Base-by-base conservation (phyloP, 2,888 invertebrate species). In the Heliconius charithonia region DNA sequence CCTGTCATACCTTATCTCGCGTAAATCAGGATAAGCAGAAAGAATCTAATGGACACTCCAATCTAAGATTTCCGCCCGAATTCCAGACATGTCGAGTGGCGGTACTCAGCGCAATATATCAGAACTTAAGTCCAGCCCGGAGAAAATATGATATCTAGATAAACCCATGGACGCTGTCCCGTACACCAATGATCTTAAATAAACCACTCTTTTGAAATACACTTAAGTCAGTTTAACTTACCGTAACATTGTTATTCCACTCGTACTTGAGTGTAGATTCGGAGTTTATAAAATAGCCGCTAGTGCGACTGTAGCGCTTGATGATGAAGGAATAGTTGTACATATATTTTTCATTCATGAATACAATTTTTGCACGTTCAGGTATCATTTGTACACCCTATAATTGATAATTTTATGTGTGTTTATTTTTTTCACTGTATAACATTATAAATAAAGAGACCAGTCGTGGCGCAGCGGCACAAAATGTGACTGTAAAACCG, bases 181-280 rank as follows among this genome's bases (percentile, higher is more conserved):
- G 2, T 51, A 51, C 19, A 51, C 19, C 51, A 51, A 37, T 51
- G 22, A 51, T 16, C 0, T 19, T 51, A 56, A 56, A 56, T 22
- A 56, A 56, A 1, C 7, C 22, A 22, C 9, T 56, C 22, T 56
- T 3, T 56, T 56, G 22, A 56, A 56, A 56, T 22, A 22, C 9
- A 22, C 3, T 56, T 56, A 56, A 19, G 19, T 59, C 10, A 25
- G 12, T 3, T 76, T 41, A 72, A 82, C 85, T 78, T 74, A 87
- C 88, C 85, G 88, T 83, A 9, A 88, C 79, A 74, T 89, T 88
- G 78, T 89, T 87, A 19, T 70, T 79, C 84, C 86, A 82, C 4
- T 78, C 45, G 0, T 83, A 75, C 19, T 83, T 78, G 2, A 67
- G 73, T 0, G 72, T 56, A 0, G 80, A 80, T 32, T 82, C 83